Evolutionary conservation across 2,113 vertebrate genomes (phyloP).

Genomic region (Dasyornis broadbenti): DNA sequence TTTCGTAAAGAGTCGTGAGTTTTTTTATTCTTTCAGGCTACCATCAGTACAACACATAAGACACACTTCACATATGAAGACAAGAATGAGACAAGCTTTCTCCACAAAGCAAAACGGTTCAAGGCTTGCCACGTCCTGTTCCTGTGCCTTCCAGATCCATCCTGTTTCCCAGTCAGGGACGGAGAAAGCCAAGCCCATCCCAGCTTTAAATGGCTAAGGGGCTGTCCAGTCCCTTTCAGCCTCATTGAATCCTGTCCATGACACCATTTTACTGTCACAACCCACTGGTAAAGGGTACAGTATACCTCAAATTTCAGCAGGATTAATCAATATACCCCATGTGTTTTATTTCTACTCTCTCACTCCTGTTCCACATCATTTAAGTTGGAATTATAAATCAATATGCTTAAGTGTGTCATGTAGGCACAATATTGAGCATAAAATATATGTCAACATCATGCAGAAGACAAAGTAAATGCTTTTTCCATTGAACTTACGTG

Average conservation of each 20-base stretch:
- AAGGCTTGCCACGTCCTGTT: not conserved
- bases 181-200: not conserved
- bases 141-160: not conserved
- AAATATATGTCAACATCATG: not conserved
- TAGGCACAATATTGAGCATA: not conserved
- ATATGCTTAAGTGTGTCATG: not conserved
- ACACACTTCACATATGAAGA: not conserved
- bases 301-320: not conserved
- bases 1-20: not conserved
- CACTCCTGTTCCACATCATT: not conserved
- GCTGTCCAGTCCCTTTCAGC: not conserved
- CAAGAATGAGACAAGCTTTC: not conserved
- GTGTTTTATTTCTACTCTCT: too few relatives aligned
- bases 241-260: not conserved
- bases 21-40: not conserved
- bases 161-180: not conserved
- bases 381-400: not conserved
- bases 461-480: not conserved
- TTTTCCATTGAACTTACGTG: not conserved
- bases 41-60: fast-evolving
- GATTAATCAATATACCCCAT: not conserved
- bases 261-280: not conserved
- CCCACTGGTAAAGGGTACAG: not conserved
- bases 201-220: not conserved
- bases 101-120: not conserved